Conservation (phyloP, 2,113 vertebrate species). For the Onychostoma macrolepis region DNA sequence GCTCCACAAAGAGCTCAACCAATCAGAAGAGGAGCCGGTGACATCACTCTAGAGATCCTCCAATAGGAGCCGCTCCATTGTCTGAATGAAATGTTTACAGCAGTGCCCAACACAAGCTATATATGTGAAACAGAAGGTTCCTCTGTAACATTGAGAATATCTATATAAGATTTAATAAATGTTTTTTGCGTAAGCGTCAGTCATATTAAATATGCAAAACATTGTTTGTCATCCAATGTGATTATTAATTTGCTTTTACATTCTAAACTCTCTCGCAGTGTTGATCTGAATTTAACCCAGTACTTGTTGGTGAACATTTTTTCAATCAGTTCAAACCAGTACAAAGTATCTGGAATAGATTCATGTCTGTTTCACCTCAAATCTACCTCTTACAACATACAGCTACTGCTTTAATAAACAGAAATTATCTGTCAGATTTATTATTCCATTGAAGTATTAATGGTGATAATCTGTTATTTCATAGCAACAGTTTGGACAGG, state of each 20-base stretch:
- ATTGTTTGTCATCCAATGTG: not conserved
- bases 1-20: not conserved
- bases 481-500: too few relatives aligned
- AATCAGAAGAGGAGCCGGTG: constrained; percentile 53
- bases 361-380: not conserved
- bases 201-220: not conserved
- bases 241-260: not conserved
- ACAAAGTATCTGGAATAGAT: not conserved
- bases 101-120: not conserved
- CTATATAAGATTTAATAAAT: not conserved
- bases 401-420: not conserved
- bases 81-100: constrained; percentile 46
- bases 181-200: not conserved
- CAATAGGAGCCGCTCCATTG: constrained; percentile 5
- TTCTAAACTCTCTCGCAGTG: not conserved
- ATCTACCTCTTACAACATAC: constrained; percentile 12
- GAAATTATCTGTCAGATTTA: not conserved
- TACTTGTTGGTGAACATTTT: not conserved
- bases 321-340: not conserved
- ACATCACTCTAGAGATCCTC: constrained; percentile 45
- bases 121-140: not conserved
- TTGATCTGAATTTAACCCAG: not conserved
- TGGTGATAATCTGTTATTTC: too few relatives aligned
- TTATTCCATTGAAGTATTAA: not conserved
- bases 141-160: not conserved